Base-by-base conservation (phyloP, 2,888 invertebrate species). In the Yponomeuta evonymella region DNA sequence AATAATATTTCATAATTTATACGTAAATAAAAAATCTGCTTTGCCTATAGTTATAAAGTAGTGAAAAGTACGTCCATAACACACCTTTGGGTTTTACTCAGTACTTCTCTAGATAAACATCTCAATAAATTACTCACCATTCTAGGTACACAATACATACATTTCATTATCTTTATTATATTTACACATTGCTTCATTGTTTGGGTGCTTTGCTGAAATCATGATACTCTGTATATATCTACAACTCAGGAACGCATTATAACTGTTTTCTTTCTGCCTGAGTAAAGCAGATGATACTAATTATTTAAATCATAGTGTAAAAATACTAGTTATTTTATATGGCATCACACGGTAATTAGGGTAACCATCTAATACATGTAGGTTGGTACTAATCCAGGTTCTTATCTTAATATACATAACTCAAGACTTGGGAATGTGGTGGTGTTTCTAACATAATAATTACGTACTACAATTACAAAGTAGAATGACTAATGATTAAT, bases 291-390 rank as follows among this genome's bases (percentile, higher is more conserved):
- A 66, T 33, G 36, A 66, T 6, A 48, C 8, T 1, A 10, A n/a
- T 43, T 67, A 33, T 33, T n/a, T 74, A 71, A 74, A 73, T 72
- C 73, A 72, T 48, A 63, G 12, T 43, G 69, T 72, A 74, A 74
- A 81, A 82, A 82, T 83, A 85, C 84, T 86, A 86, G 79, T 78
- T 77, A 66, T 90, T 78, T 78, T 77, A 58, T 90, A 90, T 90
- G 91, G 90, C 91, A 91, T 89, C 90, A 81, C 83, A 80, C 82
- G 78, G 81, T 85, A 82, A 81, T 81, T 77, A 83, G 83, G 90
- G 90, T 91, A 90, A 90, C 90, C 89, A 80, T 84, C 83, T 70
- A 70, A 79, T 80, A 78, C 78, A 76, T 80, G 29, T 64, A 64
- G 3, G 12, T 10, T 12, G 12, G 10, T 30, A 29, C 65, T 65